Evolutionary conservation across 2,113 vertebrate species (phyloP).

Genomic region (Cyphomyrus plagiostoma): DNA sequence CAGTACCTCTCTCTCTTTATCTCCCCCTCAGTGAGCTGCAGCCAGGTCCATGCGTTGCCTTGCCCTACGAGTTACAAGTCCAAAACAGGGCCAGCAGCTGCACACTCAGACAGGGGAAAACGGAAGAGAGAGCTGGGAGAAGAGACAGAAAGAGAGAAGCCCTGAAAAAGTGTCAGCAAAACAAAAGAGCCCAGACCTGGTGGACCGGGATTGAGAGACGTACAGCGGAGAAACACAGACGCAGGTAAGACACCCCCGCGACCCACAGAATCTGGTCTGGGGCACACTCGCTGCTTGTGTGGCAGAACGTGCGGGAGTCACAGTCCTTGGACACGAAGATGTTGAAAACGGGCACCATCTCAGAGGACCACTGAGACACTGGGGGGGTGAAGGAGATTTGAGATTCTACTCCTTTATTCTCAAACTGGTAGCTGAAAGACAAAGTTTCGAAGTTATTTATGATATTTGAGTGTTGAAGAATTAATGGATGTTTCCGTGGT

Average conservation of each 20-base stretch:
- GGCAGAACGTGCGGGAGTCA: background rate
- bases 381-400: background rate
- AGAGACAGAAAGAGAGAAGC: background rate
- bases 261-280: background rate
- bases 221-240: background rate
- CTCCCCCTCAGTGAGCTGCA: slow-evolving; percentile 9
- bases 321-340: background rate
- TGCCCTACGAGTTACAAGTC: slow-evolving; percentile 24
- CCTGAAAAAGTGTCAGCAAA: background rate
- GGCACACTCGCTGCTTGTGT: background rate
- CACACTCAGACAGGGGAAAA: background rate
- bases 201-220: background rate
- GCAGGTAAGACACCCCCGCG: slow-evolving; percentile 1
- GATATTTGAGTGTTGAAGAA: background rate
- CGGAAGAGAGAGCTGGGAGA: too few species aligned
- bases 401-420: background rate
- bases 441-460: background rate
- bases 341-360: background rate
- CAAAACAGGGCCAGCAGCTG: background rate
- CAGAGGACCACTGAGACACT: background rate
- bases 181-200: background rate
- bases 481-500: background rate
- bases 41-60: background rate
- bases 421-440: background rate
- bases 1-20: background rate